Percentiles rank a stretch among this genome's conserved stretches.
These are phyloP conservation scores for Oncopeltus fasciatus DNA, from an alignment of 1,140 invertebrate species.

Conservation along the genomic window DNA sequence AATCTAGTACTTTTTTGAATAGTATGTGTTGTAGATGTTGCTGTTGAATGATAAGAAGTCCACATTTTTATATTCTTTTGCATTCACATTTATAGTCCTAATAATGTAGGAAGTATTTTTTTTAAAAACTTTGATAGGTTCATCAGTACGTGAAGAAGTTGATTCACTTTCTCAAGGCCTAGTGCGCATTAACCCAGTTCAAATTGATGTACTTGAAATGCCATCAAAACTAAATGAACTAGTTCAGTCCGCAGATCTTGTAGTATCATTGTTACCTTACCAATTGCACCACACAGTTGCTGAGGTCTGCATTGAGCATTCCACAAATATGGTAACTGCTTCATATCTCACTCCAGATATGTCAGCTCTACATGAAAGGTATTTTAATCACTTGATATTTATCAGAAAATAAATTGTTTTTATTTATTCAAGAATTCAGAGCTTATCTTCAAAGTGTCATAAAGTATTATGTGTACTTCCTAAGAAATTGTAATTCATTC, in stretches of 20 bases:
- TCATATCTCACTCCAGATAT: constrained; percentile 84
- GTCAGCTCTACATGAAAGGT: constrained; percentile 61
- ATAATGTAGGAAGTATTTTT: too few relatives aligned
- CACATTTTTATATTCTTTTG: too few relatives aligned
- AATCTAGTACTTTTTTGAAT: too few relatives aligned
- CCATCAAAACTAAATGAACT: constrained; percentile 55
- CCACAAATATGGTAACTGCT: constrained; percentile 89
- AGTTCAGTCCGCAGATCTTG: constrained; percentile 59
- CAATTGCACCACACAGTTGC: constrained; percentile 73
- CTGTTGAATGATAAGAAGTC: too few relatives aligned
- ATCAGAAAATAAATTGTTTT: too few relatives aligned
- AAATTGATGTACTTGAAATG: constrained; percentile 64
- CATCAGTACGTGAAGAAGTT: constrained; percentile 74
- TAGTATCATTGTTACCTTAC: constrained; percentile 86
- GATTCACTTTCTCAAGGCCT: constrained; percentile 64
- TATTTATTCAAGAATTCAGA: too few relatives aligned
- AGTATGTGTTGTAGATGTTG: too few relatives aligned
- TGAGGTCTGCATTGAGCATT: constrained; percentile 67
- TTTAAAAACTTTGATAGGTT: too few relatives aligned
- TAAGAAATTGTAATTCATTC: too few relatives aligned
- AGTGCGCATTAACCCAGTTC: constrained; percentile 61
- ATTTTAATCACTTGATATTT: constrained; percentile 1
- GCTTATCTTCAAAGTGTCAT: too few relatives aligned
- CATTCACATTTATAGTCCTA: too few relatives aligned
- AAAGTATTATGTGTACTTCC: too few relatives aligned